Percentiles rank a stretch among this genome's conserved stretches.
phyloP scores from a whole-genome alignment of 2,797 vertebrate species.

The Arvicola amphibius region DNA sequence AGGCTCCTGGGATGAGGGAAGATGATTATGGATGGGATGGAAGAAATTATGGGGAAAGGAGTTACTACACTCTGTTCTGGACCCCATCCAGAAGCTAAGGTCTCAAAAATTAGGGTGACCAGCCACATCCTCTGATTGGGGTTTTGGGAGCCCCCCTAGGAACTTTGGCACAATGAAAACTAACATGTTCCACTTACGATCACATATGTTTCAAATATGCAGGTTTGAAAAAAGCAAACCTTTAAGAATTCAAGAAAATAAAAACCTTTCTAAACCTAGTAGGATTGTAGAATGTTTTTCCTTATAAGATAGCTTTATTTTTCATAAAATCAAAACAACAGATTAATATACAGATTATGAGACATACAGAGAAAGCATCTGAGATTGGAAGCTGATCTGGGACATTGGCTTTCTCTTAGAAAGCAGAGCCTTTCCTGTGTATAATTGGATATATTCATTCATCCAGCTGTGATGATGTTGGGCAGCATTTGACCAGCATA shows the following conservation, averaged over 20 bases:
- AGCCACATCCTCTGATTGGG: conserved; percentile 30
- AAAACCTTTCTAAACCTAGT: conserved; percentile 5
- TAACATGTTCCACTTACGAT: conserved; percentile 44
- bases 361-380: background rate
- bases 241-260: background rate
- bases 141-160: background rate
- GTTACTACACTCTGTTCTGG: background rate
- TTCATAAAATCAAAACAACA: background rate
- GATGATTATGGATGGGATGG: background rate
- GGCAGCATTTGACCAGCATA: background rate
- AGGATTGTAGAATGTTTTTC: conserved; percentile 18
- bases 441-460: background rate
- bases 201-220: conserved; percentile 66
- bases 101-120: conserved; percentile 26
- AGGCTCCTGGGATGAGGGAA: background rate
- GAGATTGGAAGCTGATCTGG: background rate
- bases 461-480: background rate
- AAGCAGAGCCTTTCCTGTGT: background rate
- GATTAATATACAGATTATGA: conserved; percentile 18
- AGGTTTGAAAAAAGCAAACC: background rate
- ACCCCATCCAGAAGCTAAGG: background rate
- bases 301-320: conserved; percentile 33
- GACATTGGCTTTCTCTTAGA: background rate
- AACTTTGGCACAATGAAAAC: conserved; percentile 35
- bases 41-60: background rate